phyloP scores from a whole-genome alignment of 1,140 invertebrate species.

The Oreohelix idahoensis region DNA sequence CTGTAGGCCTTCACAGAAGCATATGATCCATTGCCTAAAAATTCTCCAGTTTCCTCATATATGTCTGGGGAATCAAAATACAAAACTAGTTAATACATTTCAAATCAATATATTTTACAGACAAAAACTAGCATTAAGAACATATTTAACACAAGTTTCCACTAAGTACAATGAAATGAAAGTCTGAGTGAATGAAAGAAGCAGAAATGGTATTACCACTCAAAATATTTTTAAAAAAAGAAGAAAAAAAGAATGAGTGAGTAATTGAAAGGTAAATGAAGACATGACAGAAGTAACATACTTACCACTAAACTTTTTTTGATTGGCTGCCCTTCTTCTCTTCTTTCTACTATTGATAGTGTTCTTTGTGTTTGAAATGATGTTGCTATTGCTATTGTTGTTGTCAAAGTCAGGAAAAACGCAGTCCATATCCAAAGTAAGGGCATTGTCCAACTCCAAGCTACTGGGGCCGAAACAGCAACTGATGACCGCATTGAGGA shows the following conservation, averaged over 20 bases:
- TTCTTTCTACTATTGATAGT: slow-evolving; percentile 62
- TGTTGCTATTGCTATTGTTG: slow-evolving; percentile 43
- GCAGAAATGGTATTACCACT: too few species aligned
- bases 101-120: too few species aligned
- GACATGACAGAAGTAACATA: neutral
- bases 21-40: slow-evolving; percentile 95
- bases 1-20: slow-evolving; percentile 84
- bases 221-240: too few species aligned
- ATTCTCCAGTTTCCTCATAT: slow-evolving; percentile 94
- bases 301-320: slow-evolving; percentile 69
- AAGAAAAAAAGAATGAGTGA: too few species aligned
- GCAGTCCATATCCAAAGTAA: slow-evolving; percentile 61
- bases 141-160: too few species aligned
- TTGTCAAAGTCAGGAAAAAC: slow-evolving; percentile 56
- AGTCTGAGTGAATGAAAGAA: too few species aligned
- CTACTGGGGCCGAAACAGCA: slow-evolving; percentile 53
- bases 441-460: slow-evolving; percentile 62
- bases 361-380: slow-evolving; percentile 36
- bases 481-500: neutral
- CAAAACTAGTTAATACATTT: too few species aligned
- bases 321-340: slow-evolving; percentile 62
- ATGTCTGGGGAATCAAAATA: slow-evolving; percentile 82
- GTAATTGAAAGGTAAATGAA: neutral
- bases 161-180: too few species aligned
- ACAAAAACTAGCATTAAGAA: too few species aligned